Base-by-base conservation (phyloP, 2,888 invertebrate species). In the Operophtera brumata region DNA sequence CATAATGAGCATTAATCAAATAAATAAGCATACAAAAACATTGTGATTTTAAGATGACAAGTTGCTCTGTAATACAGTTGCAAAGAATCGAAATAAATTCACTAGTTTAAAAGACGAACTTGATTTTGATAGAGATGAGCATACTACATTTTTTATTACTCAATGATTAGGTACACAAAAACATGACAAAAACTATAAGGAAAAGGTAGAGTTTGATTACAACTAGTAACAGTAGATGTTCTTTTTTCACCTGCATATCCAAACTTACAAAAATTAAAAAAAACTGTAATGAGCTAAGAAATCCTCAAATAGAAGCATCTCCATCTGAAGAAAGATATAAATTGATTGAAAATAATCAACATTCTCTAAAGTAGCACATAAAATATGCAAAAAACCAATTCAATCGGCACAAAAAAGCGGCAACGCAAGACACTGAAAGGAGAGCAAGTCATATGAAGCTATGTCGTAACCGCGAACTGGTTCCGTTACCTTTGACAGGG, bases 401-500 rank as follows among this genome's bases (percentile, higher is more conserved):
- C 44, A 48, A 56, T 35, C 48, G 25, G 8, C 28, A 35, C 39
- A 55, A 53, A 43, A 45, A 32, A 26, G 41, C 42, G 43, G 45
- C 45, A 37, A 36, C 40, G 40, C 35, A 47, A 12, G 37, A 52
- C 45, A 51, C 41, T 40, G 36, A 55, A 62, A 59, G 42, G 48
- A 54, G 59, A 61, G 53, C 64, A 56, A 59, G 60, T 60, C 57
- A 55, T 43, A 53, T 60, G 54, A 56, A 53, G 63, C 40, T 43
- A 49, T 64, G 54, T 64, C 48, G 61, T 60, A 60, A 60, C 50
- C 44, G 47, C 20, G 46, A 56, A 65, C 64, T 54, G 54, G 62
- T 65, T 62, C 47, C 47, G 46, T 71, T 91, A 96, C 96, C 93
- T 87, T 92, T 93, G 68, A 96, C 93, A 53, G 96, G 94, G 71